Base-by-base conservation (phyloP, 2,888 invertebrate genomes). In the Oithona nana region DNA sequence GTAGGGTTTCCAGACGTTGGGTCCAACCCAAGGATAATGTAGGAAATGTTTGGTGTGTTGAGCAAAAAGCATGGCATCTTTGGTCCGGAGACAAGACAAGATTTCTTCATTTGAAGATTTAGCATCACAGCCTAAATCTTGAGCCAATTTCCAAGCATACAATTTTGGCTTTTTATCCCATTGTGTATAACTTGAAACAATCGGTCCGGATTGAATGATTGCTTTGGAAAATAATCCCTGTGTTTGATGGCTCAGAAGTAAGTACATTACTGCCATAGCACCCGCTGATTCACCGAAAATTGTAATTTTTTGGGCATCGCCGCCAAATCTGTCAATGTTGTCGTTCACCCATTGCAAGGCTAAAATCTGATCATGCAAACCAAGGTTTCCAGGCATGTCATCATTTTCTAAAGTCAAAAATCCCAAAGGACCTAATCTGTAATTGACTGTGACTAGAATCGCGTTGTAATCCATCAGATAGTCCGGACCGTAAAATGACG, bases 371-470 rank as follows among this genome's bases (percentile, higher is more conserved):
- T 64, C 64, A 28, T 39, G 48, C 2, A 64, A 30, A 22, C 64
- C 64, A 30, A 59, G 31, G 54, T 64, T 64, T 28, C 64, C 64
- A 20, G 64, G 48, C 6, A 48, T 48, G 2, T 6, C 4, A 8
- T 50, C 64, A 31, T 63, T 59, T 28, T 61, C 64, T 8, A 59
- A 30, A 28, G 54, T 54, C 16, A 54, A 31, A 26, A 64, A 64
- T 20, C 62, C 67, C 28, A 67, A 57, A n/a, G 64, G 55, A n/a
- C 65, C 66, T 3, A 67, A 51, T 6, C 67, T 56, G 57, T 67
- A 67, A 39, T 67, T 67, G 58, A 65, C 31, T 11, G 67, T 61
- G n/a, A 67, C 65, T 11, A 67, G 49, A 16, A 67, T 49, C 2
- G 67, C 28, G 51, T 64, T 64, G 31, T 64, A 57, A 59, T 66